Evolutionary conservation across 92 coral and sea anemone genomes (phyloP).

Genomic region (Pocillopora meandrina): DNA sequence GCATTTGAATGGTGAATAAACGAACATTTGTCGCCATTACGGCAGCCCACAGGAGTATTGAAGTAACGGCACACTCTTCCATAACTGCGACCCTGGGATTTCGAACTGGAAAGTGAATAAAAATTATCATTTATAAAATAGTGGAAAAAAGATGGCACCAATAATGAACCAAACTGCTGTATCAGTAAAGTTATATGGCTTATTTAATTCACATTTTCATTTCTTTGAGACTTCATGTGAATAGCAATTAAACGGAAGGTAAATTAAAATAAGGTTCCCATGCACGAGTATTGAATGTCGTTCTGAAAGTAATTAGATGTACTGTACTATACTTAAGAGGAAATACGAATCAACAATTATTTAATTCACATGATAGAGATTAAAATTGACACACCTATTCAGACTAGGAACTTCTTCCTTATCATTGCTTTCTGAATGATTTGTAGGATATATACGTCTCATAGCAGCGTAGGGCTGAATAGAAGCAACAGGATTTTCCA

Average conservation of each 20-base stretch:
- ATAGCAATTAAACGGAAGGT: no score
- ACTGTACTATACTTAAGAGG: neutral
- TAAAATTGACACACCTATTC: neutral
- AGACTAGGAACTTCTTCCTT: neutral
- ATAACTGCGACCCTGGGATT: neutral
- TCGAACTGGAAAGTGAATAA: neutral
- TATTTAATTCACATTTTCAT: neutral
- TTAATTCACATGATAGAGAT: neutral
- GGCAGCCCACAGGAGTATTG: slow-evolving; percentile 34
- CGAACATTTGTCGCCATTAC: slow-evolving; percentile 33
- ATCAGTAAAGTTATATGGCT: no score
- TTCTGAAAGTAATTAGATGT: no score
- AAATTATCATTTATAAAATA: neutral
- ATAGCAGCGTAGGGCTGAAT: slow-evolving; percentile 62
- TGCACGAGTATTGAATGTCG: no score
- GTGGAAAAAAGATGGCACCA: neutral
- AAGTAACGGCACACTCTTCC: slow-evolving; percentile 37
- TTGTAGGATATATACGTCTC: slow-evolving; percentile 60
- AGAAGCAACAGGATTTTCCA: slow-evolving; percentile 73
- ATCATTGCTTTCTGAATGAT: neutral
- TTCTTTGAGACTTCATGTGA: neutral
- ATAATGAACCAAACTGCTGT: neutral
- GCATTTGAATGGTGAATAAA: slow-evolving; percentile 22
- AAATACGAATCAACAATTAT: neutral
- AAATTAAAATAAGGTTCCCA: no score